A percentile compares a stretch with the other conserved stretches of the same genome.
phyloP scores from a whole-genome alignment of 2,113 vertebrate species.

The Psittacara wagleri region DNA sequence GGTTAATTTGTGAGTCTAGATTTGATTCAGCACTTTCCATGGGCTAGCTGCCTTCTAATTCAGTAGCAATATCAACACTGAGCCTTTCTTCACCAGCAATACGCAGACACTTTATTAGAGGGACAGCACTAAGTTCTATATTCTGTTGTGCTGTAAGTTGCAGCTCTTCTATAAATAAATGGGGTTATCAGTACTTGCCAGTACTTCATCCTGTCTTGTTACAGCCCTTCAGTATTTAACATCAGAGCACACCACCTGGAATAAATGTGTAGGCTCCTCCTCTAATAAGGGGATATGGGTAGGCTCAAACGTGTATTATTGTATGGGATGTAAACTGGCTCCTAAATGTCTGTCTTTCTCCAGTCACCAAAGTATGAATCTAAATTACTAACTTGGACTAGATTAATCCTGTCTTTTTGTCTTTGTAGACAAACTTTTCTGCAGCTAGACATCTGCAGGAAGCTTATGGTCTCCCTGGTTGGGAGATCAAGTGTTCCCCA shows the following conservation, averaged over 20 bases:
- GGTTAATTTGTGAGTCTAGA: conserved; percentile 21
- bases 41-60: neutral
- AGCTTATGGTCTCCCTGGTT: neutral
- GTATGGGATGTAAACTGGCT: neutral
- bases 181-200: neutral
- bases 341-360: neutral
- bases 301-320: neutral
- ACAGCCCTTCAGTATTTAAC: neutral
- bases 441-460: neutral
- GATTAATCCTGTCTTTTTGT: neutral
- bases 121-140: rapidly evolving
- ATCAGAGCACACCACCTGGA: neutral
- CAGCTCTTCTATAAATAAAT: neutral
- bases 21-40: neutral
- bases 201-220: neutral
- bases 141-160: neutral
- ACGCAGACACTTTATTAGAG: neutral
- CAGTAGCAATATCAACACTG: neutral
- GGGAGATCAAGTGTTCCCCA: neutral
- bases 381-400: neutral
- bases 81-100: neutral
- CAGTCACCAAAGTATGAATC: neutral
- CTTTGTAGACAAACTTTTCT: neutral
- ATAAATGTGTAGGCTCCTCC: neutral
- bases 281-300: neutral